These are phyloP conservation scores for Odobenus rosmarus DNA, from an alignment of 2,113 vertebrate genomes.

Conservation along the genomic window DNA sequence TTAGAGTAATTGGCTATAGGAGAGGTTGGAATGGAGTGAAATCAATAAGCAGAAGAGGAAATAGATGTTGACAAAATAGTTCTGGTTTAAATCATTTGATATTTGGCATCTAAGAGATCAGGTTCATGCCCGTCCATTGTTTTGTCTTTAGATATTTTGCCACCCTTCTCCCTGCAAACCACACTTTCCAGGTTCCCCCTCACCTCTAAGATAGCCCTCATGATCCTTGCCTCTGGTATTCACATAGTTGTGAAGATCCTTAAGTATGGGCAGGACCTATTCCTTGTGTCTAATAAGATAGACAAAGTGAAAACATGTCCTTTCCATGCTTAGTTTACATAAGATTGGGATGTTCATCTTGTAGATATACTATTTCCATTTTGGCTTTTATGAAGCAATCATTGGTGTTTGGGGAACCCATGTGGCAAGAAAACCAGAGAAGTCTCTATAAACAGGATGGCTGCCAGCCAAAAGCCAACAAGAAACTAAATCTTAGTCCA, in stretches of 20 bases:
- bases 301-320: not conserved
- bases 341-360: not conserved
- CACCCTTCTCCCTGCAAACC: not conserved
- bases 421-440: not conserved
- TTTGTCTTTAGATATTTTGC: not conserved
- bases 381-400: not conserved
- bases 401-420: not conserved
- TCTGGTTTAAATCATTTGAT: not conserved
- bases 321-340: not conserved
- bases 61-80: not conserved
- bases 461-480: not conserved
- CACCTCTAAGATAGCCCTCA: not conserved
- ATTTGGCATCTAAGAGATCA: not conserved
- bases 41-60: not conserved
- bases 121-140: not conserved
- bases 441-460: not conserved
- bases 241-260: not conserved
- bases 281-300: not conserved
- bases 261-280: not conserved
- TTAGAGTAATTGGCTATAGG: not conserved
- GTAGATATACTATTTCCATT: not conserved
- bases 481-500: not conserved
- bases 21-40: not conserved
- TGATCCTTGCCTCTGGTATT: not conserved
- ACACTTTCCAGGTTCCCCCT: not conserved